Evolutionary conservation across 1,140 invertebrate genomes (phyloP).

Genomic region (Lycorma delicatula): DNA sequence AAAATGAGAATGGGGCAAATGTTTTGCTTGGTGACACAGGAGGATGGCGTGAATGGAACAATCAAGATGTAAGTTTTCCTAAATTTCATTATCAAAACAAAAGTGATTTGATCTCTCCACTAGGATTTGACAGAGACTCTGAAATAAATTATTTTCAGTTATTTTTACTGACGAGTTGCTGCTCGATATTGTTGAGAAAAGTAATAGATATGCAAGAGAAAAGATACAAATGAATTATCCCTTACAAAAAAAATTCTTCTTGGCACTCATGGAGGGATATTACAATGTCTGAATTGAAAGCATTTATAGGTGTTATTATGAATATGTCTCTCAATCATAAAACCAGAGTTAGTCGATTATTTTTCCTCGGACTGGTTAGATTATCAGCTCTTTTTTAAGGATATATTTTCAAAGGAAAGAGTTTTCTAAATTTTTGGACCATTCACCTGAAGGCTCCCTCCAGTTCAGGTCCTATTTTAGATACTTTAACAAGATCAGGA

Average conservation of each 20-base stretch:
- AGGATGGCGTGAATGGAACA: background rate
- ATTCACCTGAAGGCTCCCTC: background rate
- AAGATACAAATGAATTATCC: background rate
- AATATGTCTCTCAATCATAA: slow-evolving; percentile 2
- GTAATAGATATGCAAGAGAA: background rate
- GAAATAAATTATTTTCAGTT: background rate
- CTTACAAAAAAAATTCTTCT: background rate
- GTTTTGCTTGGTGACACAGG: too few relatives aligned
- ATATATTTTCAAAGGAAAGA: background rate
- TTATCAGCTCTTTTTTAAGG: slow-evolving; percentile 1
- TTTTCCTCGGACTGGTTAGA: background rate
- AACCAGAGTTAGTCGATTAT: slow-evolving; percentile 4
- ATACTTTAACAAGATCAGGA: too few relatives aligned
- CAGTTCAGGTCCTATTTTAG: background rate
- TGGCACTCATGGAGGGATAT: background rate
- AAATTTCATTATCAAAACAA: background rate
- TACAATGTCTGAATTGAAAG: slow-evolving; percentile 1
- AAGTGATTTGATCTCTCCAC: background rate
- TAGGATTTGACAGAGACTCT: background rate
- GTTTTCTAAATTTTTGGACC: slow-evolving; percentile 5
- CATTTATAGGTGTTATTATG: slow-evolving; percentile 9
- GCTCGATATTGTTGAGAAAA: slow-evolving; percentile 5
- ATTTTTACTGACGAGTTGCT: slow-evolving; percentile 2
- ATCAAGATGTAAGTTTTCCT: background rate
- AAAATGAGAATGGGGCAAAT: too few relatives aligned